Conservation (phyloP, 1,140 invertebrate genomes). For the Harpegnathos saltator region DNA sequence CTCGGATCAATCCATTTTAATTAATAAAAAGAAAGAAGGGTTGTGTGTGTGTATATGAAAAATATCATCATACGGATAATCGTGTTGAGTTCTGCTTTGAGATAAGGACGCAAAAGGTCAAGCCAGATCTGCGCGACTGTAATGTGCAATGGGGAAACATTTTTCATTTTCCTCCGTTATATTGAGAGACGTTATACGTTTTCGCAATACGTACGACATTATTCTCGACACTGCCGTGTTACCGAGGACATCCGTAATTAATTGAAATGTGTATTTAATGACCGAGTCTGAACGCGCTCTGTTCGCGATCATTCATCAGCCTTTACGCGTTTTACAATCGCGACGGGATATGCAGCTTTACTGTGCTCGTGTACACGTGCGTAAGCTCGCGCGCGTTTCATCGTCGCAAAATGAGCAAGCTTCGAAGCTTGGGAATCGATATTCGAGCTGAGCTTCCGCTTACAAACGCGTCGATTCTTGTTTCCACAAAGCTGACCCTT, state of each 20-base stretch:
- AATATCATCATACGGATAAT: neutral
- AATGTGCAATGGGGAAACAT: neutral
- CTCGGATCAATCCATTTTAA: too few relatives aligned
- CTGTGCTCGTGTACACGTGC: neutral
- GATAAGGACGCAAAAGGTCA: too few relatives aligned
- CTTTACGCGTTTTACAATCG: neutral
- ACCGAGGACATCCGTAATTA: neutral
- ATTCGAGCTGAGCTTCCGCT: constrained; percentile 45
- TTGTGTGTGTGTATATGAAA: too few relatives aligned
- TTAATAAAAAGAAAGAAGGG: neutral
- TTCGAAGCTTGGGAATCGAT: constrained; percentile 40
- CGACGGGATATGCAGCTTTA: constrained; percentile 5
- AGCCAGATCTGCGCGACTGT: neutral
- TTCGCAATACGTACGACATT: neutral
- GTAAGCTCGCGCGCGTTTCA: constrained; percentile 13
- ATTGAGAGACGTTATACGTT: neutral
- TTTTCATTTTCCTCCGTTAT: neutral
- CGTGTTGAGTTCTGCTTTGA: neutral
- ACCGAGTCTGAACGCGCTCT: neutral
- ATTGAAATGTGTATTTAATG: neutral
- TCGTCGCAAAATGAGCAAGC: constrained; percentile 25
- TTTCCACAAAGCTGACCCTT: constrained; percentile 22
- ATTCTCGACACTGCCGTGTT: neutral
- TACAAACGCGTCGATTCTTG: constrained; percentile 38
- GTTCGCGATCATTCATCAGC: neutral